Base-by-base conservation (phyloP, 2,888 invertebrate genomes). In the Caenorhabditis afra region DNA sequence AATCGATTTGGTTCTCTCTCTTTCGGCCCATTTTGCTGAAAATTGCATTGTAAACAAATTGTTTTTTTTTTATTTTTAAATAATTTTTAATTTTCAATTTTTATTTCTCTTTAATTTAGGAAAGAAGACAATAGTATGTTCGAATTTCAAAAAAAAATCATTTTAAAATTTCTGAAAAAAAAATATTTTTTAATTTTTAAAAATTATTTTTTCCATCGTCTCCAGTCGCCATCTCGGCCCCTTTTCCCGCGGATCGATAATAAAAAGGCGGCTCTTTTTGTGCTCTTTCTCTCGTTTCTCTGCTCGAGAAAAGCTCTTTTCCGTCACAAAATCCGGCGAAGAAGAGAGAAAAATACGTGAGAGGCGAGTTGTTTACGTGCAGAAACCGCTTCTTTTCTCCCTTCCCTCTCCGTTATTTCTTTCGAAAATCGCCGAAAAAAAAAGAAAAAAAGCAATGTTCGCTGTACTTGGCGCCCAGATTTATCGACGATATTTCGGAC, bases 401-500 rank as follows among this genome's bases (percentile, higher is more conserved):
- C 57, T 64, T 57, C 37, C 57, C 49, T 12, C 16, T 45, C 44
- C 59, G 2, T 57, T 64, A n/a, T 62, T 62, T 61, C 65, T 68
- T 29, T 22, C n/a, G 44, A 20, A 55, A 61, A 12, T 50, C 23
- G 7, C 37, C 57, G 16, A 41, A 41, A 41, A 59, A 29, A 49
- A 50, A 16, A 16, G 18, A 55, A 20, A 49, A 39, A 44, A 50
- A 20, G 35, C 49, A 18, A 76, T 77, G 77, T 77, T 77, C 61
- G 77, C 66, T 47, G 64, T 55, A 5, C 20, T 70, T 58, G 77
- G 77, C 49, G 47, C 77, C 23, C 64, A 65, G 58, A 52, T 77
- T 55, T 77, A 77, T 77, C 77, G 70, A 58, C 58, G 49, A 29
- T 59, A 53, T 71, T 70, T 77, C 20, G 70, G 75, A 47, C 61